These are phyloP conservation scores for Acholoe squamosa DNA, from an alignment of 2,888 invertebrate genomes.

Conservation along the genomic window DNA sequence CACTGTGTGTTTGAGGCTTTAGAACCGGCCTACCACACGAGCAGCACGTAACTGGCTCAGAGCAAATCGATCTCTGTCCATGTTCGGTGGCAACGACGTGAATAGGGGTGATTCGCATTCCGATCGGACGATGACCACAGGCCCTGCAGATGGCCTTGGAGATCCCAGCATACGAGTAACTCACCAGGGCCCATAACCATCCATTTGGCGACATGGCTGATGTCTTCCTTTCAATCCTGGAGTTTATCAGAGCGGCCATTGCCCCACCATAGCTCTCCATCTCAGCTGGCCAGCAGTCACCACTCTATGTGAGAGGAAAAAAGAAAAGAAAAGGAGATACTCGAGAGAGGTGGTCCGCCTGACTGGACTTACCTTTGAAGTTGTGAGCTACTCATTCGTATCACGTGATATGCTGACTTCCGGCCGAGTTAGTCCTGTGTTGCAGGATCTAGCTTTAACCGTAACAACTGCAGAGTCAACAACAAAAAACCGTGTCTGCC, in stretches of 20 bases:
- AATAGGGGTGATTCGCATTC: conserved; percentile 35
- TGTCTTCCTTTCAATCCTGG: background rate
- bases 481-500: too few species aligned
- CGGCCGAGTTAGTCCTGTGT: background rate
- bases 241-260: background rate
- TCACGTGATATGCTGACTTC: background rate
- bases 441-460: too few species aligned
- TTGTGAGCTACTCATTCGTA: background rate
- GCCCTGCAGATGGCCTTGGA: background rate
- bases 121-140: background rate
- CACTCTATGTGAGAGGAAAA: background rate
- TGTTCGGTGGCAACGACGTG: background rate
- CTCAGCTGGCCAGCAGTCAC: background rate
- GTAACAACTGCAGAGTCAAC: too few species aligned
- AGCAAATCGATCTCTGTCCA: background rate
- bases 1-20: background rate
- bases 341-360: background rate
- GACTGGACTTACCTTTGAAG: background rate
- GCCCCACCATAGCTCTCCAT: background rate
- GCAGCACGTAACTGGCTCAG: background rate
- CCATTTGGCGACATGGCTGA: background rate
- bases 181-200: background rate
- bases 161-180: background rate
- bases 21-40: background rate
- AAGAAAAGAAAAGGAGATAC: background rate